Percentiles rank a stretch among this genome's conserved stretches.
phyloP scores from a whole-genome alignment of 1,140 invertebrate genomes.

The Trissolcus basalis region DNA sequence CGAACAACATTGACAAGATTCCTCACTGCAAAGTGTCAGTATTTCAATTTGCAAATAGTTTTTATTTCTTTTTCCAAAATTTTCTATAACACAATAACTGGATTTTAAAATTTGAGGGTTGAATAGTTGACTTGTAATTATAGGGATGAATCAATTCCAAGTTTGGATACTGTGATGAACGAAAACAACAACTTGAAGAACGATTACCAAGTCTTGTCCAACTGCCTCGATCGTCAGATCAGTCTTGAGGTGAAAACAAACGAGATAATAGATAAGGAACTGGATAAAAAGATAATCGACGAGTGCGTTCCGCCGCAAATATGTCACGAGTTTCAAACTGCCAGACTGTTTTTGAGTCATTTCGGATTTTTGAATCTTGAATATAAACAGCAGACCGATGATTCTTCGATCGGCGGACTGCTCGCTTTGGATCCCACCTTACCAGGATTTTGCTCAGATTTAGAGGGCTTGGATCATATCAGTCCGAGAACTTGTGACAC shows the following conservation, averaged over 20 bases:
- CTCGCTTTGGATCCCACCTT: conserved; percentile 86
- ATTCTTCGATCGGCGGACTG: conserved; percentile 78
- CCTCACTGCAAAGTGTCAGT: conserved; percentile 87
- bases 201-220: conserved; percentile 71
- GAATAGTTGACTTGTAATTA: conserved; percentile 2
- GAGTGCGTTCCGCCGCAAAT: conserved; percentile 89
- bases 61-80: too few relatives aligned
- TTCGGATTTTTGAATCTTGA: conserved; percentile 93
- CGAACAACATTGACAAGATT: conserved; percentile 88
- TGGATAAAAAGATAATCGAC: conserved; percentile 75
- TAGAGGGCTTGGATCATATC: conserved; percentile 86
- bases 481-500: conserved; percentile 93
- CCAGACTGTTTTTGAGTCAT: conserved; percentile 93
- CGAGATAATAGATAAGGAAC: conserved; percentile 74
- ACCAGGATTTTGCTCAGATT: conserved; percentile 82
- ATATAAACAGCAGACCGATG: conserved; percentile 77
- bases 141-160: conserved; percentile 90
- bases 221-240: conserved; percentile 70
- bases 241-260: conserved; percentile 77
- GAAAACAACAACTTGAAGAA: conserved; percentile 76
- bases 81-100: too few relatives aligned
- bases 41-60: too few relatives aligned
- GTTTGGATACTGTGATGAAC: conserved; percentile 83
- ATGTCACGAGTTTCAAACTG: conserved; percentile 94
- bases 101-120: not conserved